These are phyloP conservation scores for Gadus macrocephalus DNA, from an alignment of 2,113 vertebrate species.

Conservation along the genomic window DNA sequence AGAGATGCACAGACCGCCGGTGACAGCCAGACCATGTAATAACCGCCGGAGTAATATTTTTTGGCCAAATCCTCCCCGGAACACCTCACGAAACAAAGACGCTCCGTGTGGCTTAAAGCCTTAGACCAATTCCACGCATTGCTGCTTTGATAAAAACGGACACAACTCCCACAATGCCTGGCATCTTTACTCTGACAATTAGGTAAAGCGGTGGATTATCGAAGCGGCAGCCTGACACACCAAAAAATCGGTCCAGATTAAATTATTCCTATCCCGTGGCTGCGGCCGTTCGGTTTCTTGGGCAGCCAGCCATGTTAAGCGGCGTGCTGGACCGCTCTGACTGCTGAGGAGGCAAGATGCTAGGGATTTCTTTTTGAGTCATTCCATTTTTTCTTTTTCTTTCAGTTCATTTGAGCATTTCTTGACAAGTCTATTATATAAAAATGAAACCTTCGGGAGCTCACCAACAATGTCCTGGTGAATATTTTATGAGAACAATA, in stretches of 20 bases:
- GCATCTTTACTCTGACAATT: slow-evolving; percentile 68
- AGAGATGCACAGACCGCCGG: slow-evolving; percentile 44
- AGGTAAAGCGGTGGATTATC: slow-evolving; percentile 64
- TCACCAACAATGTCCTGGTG: slow-evolving; percentile 30
- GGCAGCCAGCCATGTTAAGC: slow-evolving; percentile 33
- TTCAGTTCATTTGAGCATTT: neutral
- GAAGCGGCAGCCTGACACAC: slow-evolving; percentile 43
- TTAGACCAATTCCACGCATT: slow-evolving; percentile 54
- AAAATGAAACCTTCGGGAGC: slow-evolving; percentile 38
- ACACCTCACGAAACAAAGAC: slow-evolving; percentile 64
- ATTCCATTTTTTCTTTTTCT: neutral
- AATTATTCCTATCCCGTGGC: slow-evolving; percentile 56
- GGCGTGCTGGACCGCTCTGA: slow-evolving; percentile 34
- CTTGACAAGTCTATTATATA: slow-evolving; percentile 53
- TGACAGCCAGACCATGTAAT: slow-evolving; percentile 64
- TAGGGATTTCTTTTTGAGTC: neutral
- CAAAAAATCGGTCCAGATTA: slow-evolving; percentile 59
- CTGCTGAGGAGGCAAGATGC: slow-evolving; percentile 36
- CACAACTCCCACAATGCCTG: slow-evolving; percentile 48
- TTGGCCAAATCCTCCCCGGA: slow-evolving; percentile 53
- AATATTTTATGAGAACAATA: slow-evolving; percentile 53
- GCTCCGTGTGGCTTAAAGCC: slow-evolving; percentile 45
- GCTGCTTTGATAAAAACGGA: slow-evolving; percentile 51
- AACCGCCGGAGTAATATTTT: slow-evolving; percentile 56
- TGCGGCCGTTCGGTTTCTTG: slow-evolving; percentile 47